Evolutionary conservation across 2,888 invertebrate genomes (phyloP).

Genomic region (Athripsodes cinereus): DNA sequence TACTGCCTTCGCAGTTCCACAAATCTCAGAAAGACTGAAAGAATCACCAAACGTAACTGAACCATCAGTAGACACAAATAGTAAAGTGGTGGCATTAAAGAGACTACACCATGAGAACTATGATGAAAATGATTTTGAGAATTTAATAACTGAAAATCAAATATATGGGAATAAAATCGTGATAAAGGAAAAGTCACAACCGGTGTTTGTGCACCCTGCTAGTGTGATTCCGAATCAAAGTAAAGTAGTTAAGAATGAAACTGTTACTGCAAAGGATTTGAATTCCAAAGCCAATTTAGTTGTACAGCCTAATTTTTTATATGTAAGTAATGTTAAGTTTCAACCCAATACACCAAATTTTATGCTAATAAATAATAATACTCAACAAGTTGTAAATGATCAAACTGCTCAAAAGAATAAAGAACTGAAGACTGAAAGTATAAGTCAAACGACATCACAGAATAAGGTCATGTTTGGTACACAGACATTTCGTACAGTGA

Average conservation of each 20-base stretch:
- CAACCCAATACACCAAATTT: conserved; percentile 36
- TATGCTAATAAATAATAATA: conserved; percentile 35
- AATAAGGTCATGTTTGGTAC: conserved; percentile 12
- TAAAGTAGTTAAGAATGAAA: conserved; percentile 31
- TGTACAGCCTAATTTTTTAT: conserved; percentile 44
- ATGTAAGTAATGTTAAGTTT: conserved; percentile 45
- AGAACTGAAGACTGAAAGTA: background rate
- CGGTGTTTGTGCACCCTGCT: conserved; percentile 36
- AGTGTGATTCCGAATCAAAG: conserved; percentile 30
- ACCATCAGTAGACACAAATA: conserved; percentile 14
- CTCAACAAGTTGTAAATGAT: conserved; percentile 5
- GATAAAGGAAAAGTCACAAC: conserved; percentile 50
- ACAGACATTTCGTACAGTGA: conserved; percentile 23
- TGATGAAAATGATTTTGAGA: conserved; percentile 51
- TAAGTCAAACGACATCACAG: conserved; percentile 6
- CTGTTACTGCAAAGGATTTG: conserved; percentile 29
- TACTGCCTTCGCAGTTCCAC: background rate
- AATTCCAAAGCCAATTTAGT: conserved; percentile 39
- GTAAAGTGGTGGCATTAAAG: conserved; percentile 46
- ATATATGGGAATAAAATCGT: conserved; percentile 52
- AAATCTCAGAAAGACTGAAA: conserved; percentile 39
- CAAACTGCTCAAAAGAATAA: conserved; percentile 3
- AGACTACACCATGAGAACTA: conserved; percentile 46
- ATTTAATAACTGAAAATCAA: conserved; percentile 51
- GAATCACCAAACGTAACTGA: conserved; percentile 33